phyloP scores from a whole-genome alignment of 2,888 invertebrate species.

The Nycteola revayana region DNA sequence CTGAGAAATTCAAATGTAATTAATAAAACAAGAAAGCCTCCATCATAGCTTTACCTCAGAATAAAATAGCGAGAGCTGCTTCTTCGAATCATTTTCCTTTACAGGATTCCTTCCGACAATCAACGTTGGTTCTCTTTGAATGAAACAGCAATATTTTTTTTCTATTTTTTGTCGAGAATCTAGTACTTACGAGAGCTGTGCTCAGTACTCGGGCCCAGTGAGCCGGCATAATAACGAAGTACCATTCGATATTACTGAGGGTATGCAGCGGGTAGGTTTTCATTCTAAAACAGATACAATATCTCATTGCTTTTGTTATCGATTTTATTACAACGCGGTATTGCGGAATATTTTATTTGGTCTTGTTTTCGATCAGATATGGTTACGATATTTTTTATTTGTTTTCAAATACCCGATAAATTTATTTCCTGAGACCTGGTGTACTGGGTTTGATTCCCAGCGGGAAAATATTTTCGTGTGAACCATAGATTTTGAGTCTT shows the following conservation, averaged over 20 bases:
- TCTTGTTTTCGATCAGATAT: no score
- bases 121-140: conserved; percentile 37
- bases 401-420: no score
- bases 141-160: conserved; percentile 32
- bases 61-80: conserved; percentile 17
- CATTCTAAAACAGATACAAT: conserved; percentile 24
- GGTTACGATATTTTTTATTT: no score
- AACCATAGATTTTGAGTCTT: no score
- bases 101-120: conserved; percentile 34
- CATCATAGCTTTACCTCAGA: conserved; percentile 9
- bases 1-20: no score
- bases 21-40: no score
- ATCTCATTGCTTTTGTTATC: conserved; percentile 4
- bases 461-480: no score
- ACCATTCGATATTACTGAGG: conserved; percentile 28
- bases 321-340: not conserved
- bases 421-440: no score
- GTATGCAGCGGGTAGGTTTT: conserved; percentile 21
- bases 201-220: conserved; percentile 40
- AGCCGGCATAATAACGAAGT: conserved; percentile 42
- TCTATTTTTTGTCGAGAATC: conserved; percentile 38
- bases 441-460: no score
- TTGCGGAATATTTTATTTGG: no score
- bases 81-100: conserved; percentile 33
- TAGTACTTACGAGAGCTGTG: conserved; percentile 34